Evolutionary conservation across 2,113 vertebrate species (phyloP), one percentile per base, ranked within the genome.

Genomic region (Indri indri): DNA sequence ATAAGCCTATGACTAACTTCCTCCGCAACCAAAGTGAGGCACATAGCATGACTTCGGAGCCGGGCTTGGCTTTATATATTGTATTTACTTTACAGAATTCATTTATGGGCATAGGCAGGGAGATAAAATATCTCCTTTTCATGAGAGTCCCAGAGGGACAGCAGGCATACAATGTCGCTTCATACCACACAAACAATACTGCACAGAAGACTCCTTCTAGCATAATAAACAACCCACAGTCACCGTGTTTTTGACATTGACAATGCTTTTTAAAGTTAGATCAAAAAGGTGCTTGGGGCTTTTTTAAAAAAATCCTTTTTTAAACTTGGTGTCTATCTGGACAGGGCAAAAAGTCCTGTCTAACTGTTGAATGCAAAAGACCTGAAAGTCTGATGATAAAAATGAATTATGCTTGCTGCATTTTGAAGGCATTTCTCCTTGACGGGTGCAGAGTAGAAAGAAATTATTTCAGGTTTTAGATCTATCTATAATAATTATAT

Each of bases 251-350:
- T 97, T 93, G 42, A 97, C 34, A 96, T 22, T 94, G 93, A 90
- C 90, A 95, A 94, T 95, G 87, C 27, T 90, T 97, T 97, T 94
- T 82, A 83, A 97, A 98, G 73, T 95, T 88, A 98, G 97, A 97
- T 97, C 93, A 95, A 97, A 96, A 97, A 84, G 74, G n/a, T 68
- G 22, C 12, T 76, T 65, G 54, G 6, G 1, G 0, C 61, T 37
- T 91, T 23, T 52, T 16, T 3, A n/a, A 68, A 76, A 76, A 76
- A 50, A 76, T 52, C n/a, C 45, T 90, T 30, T 90, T 85, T 86
- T 61, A 5, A 81, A 80, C 54, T 52, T 88, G 34, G 40, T 95
- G 16, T 95, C 90, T 98, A 45, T 90, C 59, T 95, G n/a, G 97
- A 84, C 1, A 83, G 63, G 66, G 90, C 61, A 79, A 81, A 87